Conservation (phyloP, 92 coral and sea anemone genomes). For the Heliopora coerulea region DNA sequence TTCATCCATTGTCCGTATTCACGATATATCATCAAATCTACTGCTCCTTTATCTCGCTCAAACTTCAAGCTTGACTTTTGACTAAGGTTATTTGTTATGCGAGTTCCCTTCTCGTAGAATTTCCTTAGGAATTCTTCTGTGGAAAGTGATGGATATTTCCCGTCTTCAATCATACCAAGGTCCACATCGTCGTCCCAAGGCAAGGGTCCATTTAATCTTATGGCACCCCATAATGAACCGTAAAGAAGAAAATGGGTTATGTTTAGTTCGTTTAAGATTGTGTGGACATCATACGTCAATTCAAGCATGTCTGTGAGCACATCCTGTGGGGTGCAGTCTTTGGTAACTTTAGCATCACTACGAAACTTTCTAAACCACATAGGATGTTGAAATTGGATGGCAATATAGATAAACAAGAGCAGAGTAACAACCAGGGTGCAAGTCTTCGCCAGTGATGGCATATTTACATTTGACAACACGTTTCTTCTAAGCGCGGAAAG, state of each 20-base stretch:
- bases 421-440: no score
- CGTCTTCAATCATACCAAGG: constrained; percentile 24
- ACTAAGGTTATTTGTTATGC: constrained; percentile 21
- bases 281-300: constrained; percentile 17
- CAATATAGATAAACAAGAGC: neutral
- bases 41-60: constrained; percentile 23
- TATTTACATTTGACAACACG: no score
- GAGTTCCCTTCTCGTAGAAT: constrained; percentile 7
- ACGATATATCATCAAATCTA: constrained; percentile 24
- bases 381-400: constrained; percentile 16
- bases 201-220: neutral
- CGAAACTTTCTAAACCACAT: constrained; percentile 36
- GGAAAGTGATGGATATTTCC: neutral
- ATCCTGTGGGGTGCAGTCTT: neutral
- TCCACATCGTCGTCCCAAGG: constrained; percentile 36
- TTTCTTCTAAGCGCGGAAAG: no score
- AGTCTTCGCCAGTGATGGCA: no score
- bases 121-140: neutral
- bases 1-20: constrained; percentile 27
- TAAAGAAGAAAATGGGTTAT: constrained; percentile 23
- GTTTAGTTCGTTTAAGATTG: constrained; percentile 6
- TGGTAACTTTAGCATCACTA: constrained; percentile 12
- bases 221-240: constrained; percentile 36
- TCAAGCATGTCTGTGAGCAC: constrained; percentile 22
- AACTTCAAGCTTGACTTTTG: constrained; percentile 30